These are phyloP conservation scores for Chinchilla lanigera DNA, from an alignment of 2,113 vertebrate species.

Conservation along the genomic window DNA sequence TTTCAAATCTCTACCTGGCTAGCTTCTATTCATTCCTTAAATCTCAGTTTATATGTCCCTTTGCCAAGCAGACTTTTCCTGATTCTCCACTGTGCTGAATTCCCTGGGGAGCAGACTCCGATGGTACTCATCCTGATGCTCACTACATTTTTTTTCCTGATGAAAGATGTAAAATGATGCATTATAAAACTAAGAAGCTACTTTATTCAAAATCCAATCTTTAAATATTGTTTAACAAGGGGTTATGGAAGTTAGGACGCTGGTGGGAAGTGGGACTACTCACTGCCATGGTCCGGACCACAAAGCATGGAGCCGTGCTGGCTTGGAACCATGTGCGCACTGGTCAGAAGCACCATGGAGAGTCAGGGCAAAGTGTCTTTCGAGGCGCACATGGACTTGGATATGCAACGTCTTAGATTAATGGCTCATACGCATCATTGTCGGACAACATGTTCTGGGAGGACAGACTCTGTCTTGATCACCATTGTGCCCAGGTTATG, in stretches of 20 bases:
- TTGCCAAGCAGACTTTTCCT: background rate
- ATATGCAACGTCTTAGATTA: background rate
- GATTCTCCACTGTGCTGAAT: background rate
- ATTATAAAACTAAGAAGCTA: constrained; percentile 84
- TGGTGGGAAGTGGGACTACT: constrained; percentile 61
- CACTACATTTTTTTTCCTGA: constrained; percentile 46
- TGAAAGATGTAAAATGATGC: constrained; percentile 84
- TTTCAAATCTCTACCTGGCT: constrained; percentile 18
- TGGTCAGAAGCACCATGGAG: background rate
- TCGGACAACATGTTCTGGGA: background rate
- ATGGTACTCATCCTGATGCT: background rate
- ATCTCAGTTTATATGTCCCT: background rate
- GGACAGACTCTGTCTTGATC: background rate
- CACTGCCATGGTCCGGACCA: background rate
- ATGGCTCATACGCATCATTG: background rate
- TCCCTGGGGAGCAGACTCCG: background rate
- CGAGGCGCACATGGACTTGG: background rate
- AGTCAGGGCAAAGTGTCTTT: background rate
- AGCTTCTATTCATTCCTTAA: background rate
- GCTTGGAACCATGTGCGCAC: background rate
- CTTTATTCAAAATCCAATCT: constrained; percentile 81
- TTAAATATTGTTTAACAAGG: constrained; percentile 80
- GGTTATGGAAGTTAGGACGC: constrained; percentile 52
- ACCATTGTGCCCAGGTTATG: background rate
- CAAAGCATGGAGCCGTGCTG: background rate